These are phyloP conservation scores for Amphiprion ocellaris DNA, from an alignment of 2,113 vertebrate species.

Conservation along the genomic window DNA sequence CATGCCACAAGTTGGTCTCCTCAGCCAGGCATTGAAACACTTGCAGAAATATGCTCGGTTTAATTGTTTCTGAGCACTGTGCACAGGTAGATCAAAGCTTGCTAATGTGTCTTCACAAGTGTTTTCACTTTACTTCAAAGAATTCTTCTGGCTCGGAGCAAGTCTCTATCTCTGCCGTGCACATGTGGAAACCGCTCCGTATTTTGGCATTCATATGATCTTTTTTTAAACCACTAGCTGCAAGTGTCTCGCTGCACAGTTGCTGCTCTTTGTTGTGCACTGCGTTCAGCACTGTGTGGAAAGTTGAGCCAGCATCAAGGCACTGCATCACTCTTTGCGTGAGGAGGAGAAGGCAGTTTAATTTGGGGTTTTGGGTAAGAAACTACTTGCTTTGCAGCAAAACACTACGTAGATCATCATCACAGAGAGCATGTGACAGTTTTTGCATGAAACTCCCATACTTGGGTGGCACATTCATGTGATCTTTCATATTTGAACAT, in stretches of 20 bases:
- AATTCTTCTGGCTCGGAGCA: constrained; percentile 20
- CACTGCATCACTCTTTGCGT: constrained; percentile 8
- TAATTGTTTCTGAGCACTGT: constrained; percentile 17
- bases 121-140: constrained; percentile 52
- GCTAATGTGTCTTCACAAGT: constrained; percentile 31
- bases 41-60: not conserved
- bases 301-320: not conserved
- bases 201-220: constrained; percentile 18
- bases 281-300: not conserved
- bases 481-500: constrained; percentile 4
- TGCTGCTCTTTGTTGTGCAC: not conserved
- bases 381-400: constrained; percentile 38
- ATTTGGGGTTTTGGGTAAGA: constrained; percentile 34
- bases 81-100: constrained; percentile 46
- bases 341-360: constrained; percentile 23
- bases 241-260: constrained; percentile 1
- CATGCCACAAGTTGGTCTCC: constrained; percentile 7
- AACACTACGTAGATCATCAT: constrained; percentile 21
- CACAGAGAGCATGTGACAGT: not conserved
- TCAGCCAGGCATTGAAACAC: constrained; percentile 9
- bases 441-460: constrained; percentile 4
- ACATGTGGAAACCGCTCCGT: not conserved
- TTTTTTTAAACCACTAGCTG: constrained; percentile 6
- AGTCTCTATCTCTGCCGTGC: constrained; percentile 12
- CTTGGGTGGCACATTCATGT: constrained; percentile 3